Conservation (phyloP, 2,888 invertebrate species). For the Hydrotaea cyrtoneurina region DNA sequence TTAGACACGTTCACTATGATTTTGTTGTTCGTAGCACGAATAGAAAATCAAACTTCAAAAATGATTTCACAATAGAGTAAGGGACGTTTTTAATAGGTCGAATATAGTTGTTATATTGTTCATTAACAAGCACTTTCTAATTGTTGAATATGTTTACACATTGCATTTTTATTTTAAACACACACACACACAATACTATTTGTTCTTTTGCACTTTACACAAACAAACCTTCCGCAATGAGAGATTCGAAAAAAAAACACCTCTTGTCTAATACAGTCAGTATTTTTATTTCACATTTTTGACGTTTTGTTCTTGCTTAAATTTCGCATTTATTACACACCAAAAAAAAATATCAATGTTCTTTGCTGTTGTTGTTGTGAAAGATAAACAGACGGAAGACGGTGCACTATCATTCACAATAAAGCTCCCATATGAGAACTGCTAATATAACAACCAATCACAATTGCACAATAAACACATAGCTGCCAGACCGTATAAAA, state of each 20-base stretch:
- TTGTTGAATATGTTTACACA: neutral
- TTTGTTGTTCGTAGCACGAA: neutral
- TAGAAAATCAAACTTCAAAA: no score
- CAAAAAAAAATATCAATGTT: no score
- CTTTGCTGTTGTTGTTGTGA: no score
- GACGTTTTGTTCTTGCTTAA: conserved; percentile 55
- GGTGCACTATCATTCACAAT: conserved; percentile 15
- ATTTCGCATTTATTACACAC: conserved; percentile 45
- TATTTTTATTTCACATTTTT: conserved; percentile 46
- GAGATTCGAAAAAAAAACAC: neutral
- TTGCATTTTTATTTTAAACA: neutral
- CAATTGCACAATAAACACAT: neutral
- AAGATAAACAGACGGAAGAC: neutral
- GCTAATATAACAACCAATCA: neutral
- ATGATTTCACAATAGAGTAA: conserved; percentile 1
- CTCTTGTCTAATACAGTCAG: neutral
- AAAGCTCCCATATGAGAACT: neutral
- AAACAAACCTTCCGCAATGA: neutral
- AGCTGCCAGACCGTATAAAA: conserved; percentile 2
- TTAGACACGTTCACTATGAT: neutral
- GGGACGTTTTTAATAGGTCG: neutral
- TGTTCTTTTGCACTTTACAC: neutral
- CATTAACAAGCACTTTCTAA: conserved; percentile 10
- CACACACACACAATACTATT: neutral
- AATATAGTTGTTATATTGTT: neutral